Base-by-base conservation (phyloP, 1,140 invertebrate genomes). In the Calliopsis andreniformis region DNA sequence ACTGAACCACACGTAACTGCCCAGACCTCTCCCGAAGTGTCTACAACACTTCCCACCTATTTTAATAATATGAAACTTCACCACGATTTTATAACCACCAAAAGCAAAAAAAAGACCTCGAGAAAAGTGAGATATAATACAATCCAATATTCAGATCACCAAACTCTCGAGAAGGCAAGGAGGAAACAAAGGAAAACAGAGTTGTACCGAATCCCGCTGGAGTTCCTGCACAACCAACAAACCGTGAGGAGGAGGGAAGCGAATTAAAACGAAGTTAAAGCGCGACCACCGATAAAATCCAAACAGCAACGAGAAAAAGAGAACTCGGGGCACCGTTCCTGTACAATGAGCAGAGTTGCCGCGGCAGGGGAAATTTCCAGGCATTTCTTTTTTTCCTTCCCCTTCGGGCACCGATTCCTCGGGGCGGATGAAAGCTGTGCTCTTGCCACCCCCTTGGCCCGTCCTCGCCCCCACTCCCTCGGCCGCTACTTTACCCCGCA, bases 201-300 rank as follows among this genome's bases (percentile, higher is more conserved):
- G 4, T 5, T 39, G 4, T 39, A 39, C 35, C 35, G 35, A n/a
- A 32, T 64, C 28, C 18, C 43, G 43, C 28, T 6, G 47, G 51
- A 6, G 39, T 12, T 35, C 10, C 35, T 12, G 12, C 8, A 2
- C 10, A 25, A 25, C 7, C 12, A 42, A 18, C 67, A 39, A 59
- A 30, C 53, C 39, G 28, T 0, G 25, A 32, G 12, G 42, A 56
- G n/a, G 42, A 30, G 42, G 23, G 39, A 35, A 2, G n/a, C 67
- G 53, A 45, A 69, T 43, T 69, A 43, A 69, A 69, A 69, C 20
- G 39, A 58, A 69, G 55, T 70, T 70, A 70, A 59, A 70, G 7
- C 28, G 28, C 67, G 10, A 16, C 39, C 39, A 23, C 25, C 55
- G 39, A 59, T 70, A 59, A 47, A 59, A 47, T 18, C 2, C 53